Evolutionary conservation across 2,888 invertebrate species (phyloP).

Genomic region (Pyrrhia umbra): DNA sequence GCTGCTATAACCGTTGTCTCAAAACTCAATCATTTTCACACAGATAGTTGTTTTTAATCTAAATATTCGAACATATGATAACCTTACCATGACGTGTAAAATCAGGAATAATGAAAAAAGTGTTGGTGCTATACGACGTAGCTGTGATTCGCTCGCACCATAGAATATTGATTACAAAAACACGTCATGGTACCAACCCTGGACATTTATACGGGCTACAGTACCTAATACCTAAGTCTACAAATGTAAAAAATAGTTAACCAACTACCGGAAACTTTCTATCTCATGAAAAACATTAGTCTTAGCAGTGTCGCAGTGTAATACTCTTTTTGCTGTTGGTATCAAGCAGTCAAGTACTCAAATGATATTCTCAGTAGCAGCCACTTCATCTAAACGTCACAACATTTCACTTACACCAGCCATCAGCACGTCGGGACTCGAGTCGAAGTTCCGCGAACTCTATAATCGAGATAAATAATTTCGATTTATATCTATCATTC

Average conservation of each 20-base stretch:
- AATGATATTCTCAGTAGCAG: constrained; percentile 33
- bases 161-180: no score
- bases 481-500: constrained; percentile 77
- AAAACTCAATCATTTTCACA: no score
- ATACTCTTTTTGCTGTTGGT: constrained; percentile 13
- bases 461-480: constrained; percentile 77
- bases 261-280: not conserved
- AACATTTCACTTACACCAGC: constrained; percentile 53
- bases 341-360: constrained; percentile 10
- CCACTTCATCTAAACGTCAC: constrained; percentile 44
- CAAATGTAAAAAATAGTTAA: no score
- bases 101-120: no score
- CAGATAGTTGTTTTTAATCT: no score
- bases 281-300: not conserved
- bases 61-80: no score
- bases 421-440: constrained; percentile 49
- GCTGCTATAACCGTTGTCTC: not conserved
- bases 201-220: no score
- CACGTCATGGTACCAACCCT: no score
- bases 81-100: no score
- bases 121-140: no score
- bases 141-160: no score
- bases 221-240: no score
- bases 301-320: not conserved
- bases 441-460: constrained; percentile 64